Percentiles rank a stretch among this genome's conserved stretches.
These are phyloP conservation scores for Metalampra italica DNA, from an alignment of 2,888 invertebrate genomes.

Conservation along the genomic window DNA sequence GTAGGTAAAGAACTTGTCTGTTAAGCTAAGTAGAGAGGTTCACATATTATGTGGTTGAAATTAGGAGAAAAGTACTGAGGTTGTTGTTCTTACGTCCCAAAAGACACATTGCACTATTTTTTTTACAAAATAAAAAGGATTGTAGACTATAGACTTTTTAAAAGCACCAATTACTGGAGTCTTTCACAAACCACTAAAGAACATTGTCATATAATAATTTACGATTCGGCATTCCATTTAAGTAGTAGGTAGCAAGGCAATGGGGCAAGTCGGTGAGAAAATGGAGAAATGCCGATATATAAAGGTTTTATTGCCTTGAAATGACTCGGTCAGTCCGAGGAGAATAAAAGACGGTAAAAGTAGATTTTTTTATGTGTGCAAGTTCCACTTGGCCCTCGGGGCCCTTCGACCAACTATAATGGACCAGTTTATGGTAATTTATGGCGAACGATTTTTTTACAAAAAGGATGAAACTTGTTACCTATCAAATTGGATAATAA, in stretches of 20 bases:
- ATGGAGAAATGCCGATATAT: conserved; percentile 24
- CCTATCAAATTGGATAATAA: conserved; percentile 2
- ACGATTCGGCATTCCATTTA: conserved; percentile 20
- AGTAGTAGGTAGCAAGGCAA: conserved; percentile 14
- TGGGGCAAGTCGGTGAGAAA: conserved; percentile 4
- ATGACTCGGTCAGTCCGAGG: conserved; percentile 24
- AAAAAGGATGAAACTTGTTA: conserved; percentile 1
- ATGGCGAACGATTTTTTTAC: conserved; percentile 22
- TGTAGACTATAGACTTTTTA: too few species aligned
- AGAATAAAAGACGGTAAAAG: conserved; percentile 32
- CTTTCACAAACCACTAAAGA: conserved; percentile 5
- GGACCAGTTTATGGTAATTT: conserved; percentile 32
- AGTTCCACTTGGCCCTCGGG: conserved; percentile 19
- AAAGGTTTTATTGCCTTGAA: conserved; percentile 29
- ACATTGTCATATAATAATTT: conserved; percentile 19
- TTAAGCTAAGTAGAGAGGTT: too few species aligned
- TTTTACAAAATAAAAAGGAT: too few species aligned
- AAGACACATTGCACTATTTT: too few species aligned
- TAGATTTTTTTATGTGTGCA: conserved; percentile 15
- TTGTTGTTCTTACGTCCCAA: too few species aligned
- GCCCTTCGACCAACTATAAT: conserved; percentile 22
- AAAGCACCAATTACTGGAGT: neutral
- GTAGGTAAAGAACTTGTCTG: too few species aligned
- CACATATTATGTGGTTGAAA: too few species aligned
- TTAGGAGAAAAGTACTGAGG: too few species aligned